Percentiles rank a stretch among this genome's conserved stretches.
phyloP scores from a whole-genome alignment of 2,113 vertebrate genomes.

The Calyptomena viridis region DNA sequence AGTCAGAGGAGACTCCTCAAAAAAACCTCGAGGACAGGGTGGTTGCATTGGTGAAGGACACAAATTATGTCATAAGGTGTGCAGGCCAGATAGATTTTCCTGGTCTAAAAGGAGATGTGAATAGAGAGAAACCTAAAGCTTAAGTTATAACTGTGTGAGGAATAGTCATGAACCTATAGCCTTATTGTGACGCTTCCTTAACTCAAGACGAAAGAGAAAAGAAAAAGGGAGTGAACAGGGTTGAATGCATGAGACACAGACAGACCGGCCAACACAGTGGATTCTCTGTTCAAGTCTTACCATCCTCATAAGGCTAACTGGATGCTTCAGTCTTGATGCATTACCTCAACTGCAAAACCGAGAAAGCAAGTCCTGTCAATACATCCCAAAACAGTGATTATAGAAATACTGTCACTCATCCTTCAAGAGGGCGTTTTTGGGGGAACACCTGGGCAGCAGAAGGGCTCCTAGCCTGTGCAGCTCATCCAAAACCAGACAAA shows the following conservation, averaged over 20 bases:
- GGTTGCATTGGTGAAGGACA: rapidly evolving
- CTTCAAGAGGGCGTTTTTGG: rapidly evolving
- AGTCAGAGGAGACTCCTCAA: background rate
- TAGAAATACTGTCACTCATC: background rate
- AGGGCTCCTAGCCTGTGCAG: background rate
- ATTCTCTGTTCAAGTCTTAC: background rate
- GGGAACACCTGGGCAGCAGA: background rate
- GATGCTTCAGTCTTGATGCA: background rate
- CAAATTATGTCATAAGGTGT: rapidly evolving
- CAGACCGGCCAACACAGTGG: rapidly evolving
- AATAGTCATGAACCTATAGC: background rate
- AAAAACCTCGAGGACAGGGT: rapidly evolving
- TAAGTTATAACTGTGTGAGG: background rate
- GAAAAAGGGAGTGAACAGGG: background rate
- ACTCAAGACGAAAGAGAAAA: background rate
- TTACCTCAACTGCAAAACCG: background rate
- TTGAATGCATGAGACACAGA: background rate
- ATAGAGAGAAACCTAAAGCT: background rate
- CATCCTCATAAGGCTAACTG: background rate
- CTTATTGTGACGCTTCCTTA: background rate
- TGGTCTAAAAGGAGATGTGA: background rate
- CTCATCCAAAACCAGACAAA: background rate
- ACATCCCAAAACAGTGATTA: background rate
- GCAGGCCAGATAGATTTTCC: background rate
- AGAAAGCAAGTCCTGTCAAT: background rate